Evolutionary conservation across 2,888 invertebrate genomes (phyloP), one percentile per base, ranked within the genome.

Genomic region (Blastobasis lacticolella): DNA sequence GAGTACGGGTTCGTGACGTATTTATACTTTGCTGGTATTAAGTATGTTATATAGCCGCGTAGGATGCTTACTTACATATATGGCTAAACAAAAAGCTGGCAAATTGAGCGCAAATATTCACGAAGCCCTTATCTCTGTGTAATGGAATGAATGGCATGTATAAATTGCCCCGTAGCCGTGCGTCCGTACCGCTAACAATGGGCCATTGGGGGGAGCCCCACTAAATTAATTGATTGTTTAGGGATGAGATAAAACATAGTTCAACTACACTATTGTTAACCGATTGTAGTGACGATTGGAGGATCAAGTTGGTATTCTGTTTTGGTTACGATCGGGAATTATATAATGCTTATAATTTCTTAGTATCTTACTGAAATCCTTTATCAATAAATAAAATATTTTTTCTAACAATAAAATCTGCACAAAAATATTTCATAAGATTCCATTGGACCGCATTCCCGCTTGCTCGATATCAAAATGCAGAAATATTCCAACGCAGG

Each of bases 121-220:
- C 70, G 63, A 75, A 77, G 73, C 78, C 78, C 79, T 79, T 80
- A 79, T 80, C 79, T 78, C 69, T 71, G 79, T 67, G 75, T 77
- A 81, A 81, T 81, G 80, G 78, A 78, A 81, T 80, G 79, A 78
- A 71, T 77, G 78, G 76, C 80, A 70, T 72, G 68, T 73, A 79
- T 71, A 78, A 78, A 81, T 79, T 71, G 72, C 62, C 61, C 62
- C 58, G 54, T 50, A 54, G 54, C 63, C 68, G 63, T 63, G 59
- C 65, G 63, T 67, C 62, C 67, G 67, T 71, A 68, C 47, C 64
- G 66, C 70, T 73, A 71, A 72, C 72, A 69, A 70, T 69, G 69
- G 66, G 65, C 68, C 74, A 75, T 74, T 71, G 73, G 64, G 63
- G 63, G 59, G 49, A 8, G 45, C 49, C 49, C 49, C 51, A 51